A percentile compares a stretch with the other conserved stretches of the same genome.
Evolutionary conservation across 2,797 vertebrate genomes (phyloP).

Genomic region (Sciaenops ocellatus): DNA sequence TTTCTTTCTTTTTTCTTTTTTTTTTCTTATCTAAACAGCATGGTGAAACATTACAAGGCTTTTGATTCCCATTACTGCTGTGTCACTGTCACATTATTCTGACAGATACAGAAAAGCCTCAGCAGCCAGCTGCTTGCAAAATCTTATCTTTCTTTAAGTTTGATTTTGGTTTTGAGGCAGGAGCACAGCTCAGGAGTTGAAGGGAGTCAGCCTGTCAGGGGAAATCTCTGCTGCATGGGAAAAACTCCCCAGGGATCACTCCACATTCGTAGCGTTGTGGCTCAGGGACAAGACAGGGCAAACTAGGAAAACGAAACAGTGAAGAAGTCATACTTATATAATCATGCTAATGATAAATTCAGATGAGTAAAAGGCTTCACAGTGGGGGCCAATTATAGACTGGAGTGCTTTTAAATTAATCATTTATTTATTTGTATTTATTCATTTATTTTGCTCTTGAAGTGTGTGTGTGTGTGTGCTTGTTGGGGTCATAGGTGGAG

Average conservation of each 20-base stretch:
- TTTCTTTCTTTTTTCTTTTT: slow-evolving; percentile 2
- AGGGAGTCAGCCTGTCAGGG: slow-evolving; percentile 82
- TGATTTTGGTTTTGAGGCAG: slow-evolving; percentile 75
- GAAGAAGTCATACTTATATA: slow-evolving; percentile 76
- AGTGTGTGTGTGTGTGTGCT: not conserved
- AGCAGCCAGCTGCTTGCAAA: slow-evolving; percentile 71
- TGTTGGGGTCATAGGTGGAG: slow-evolving; percentile 49
- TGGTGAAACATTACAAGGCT: slow-evolving; percentile 72
- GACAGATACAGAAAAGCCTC: slow-evolving; percentile 74
- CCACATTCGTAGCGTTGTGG: slow-evolving; percentile 75
- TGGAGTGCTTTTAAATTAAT: not conserved
- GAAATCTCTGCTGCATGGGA: slow-evolving; percentile 82
- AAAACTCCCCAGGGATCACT: slow-evolving; percentile 80
- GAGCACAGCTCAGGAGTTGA: slow-evolving; percentile 74
- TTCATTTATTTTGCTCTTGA: slow-evolving; percentile 17
- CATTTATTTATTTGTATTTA: slow-evolving; percentile 9
- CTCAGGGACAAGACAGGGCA: slow-evolving; percentile 75
- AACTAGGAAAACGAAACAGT: slow-evolving; percentile 66
- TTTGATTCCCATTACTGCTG: slow-evolving; percentile 77
- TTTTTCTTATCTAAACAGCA: slow-evolving; percentile 62
- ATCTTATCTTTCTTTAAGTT: slow-evolving; percentile 77
- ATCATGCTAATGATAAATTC: slow-evolving; percentile 73
- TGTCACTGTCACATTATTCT: slow-evolving; percentile 82
- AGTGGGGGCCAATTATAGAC: slow-evolving; percentile 54
- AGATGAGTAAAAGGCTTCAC: slow-evolving; percentile 65